Conservation (phyloP, 2,888 invertebrate genomes). For the Nephrotoma flavescens region DNA sequence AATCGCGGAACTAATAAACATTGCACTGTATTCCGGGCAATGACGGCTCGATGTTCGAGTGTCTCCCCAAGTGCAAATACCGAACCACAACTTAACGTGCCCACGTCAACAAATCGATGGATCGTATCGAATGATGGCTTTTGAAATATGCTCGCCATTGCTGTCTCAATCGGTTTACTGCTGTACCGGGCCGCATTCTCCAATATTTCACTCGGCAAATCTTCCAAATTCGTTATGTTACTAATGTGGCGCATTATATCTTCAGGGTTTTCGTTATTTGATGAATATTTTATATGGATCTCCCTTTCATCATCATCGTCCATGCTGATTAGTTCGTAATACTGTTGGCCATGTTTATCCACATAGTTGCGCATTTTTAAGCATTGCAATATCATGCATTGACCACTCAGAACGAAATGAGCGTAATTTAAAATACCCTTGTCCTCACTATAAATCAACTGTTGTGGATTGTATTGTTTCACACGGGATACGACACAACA, state of each 20-base stretch:
- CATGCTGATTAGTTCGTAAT: neutral
- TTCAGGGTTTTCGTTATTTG: neutral
- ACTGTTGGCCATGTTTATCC: neutral
- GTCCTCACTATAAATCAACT: constrained; percentile 24
- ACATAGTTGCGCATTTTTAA: constrained; percentile 18
- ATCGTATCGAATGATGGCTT: constrained; percentile 11
- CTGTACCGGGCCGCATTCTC: neutral
- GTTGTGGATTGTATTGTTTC: constrained; percentile 23
- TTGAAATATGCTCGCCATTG: neutral
- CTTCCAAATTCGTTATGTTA: neutral
- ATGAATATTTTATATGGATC: neutral
- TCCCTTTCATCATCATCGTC: neutral
- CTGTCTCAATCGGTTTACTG: neutral
- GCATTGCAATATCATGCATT: constrained; percentile 28
- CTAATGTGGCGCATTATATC: neutral
- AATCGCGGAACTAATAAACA: constrained; percentile 55
- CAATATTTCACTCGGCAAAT: neutral
- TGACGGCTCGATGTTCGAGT: constrained; percentile 48
- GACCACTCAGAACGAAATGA: constrained; percentile 27
- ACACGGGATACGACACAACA: constrained; percentile 15
- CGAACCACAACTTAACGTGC: constrained; percentile 23
- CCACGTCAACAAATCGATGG: constrained; percentile 28
- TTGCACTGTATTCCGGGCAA: constrained; percentile 45
- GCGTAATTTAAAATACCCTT: constrained; percentile 22
- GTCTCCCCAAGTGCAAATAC: constrained; percentile 56